Conservation (phyloP, 2,797 vertebrate genomes). For the Sebastes steindachneri region DNA sequence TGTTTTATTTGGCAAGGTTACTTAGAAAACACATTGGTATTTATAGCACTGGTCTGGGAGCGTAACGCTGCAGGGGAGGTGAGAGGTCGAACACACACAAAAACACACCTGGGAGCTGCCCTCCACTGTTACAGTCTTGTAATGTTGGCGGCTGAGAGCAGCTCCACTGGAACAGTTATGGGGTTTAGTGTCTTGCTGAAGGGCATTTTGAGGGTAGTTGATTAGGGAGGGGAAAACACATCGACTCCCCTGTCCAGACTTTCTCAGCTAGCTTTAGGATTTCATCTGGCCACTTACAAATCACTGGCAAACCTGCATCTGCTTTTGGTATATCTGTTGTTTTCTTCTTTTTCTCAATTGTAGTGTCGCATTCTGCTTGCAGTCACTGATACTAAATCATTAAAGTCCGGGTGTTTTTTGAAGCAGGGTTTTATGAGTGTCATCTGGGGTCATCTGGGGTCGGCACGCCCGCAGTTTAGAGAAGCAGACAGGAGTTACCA, state of each 20-base stretch:
- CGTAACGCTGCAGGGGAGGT: constrained; percentile 18
- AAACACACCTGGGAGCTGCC: constrained; percentile 34
- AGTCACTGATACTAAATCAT: neutral
- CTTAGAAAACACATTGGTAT: constrained; percentile 2
- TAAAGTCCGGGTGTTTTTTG: neutral
- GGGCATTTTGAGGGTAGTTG: constrained; percentile 24
- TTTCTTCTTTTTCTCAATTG: neutral
- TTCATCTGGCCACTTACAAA: neutral
- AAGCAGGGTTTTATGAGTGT: no score
- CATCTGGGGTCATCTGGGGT: no score
- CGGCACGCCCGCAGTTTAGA: no score
- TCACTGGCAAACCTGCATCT: neutral
- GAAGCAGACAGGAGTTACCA: no score
- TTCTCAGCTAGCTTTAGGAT: neutral
- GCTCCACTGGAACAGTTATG: constrained; percentile 14
- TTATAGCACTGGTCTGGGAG: constrained; percentile 27
- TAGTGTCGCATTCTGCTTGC: neutral
- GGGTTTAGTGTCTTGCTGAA: constrained; percentile 5
- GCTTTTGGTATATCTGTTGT: neutral
- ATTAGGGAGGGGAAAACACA: neutral
- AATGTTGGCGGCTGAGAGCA: constrained; percentile 11
- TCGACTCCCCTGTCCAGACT: neutral
- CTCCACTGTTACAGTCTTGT: constrained; percentile 23
- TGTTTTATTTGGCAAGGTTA: constrained; percentile 10
- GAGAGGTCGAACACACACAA: constrained; percentile 25